Evolutionary conservation across 2,888 invertebrate species (phyloP).

Genomic region (Phlogophora meticulosa): DNA sequence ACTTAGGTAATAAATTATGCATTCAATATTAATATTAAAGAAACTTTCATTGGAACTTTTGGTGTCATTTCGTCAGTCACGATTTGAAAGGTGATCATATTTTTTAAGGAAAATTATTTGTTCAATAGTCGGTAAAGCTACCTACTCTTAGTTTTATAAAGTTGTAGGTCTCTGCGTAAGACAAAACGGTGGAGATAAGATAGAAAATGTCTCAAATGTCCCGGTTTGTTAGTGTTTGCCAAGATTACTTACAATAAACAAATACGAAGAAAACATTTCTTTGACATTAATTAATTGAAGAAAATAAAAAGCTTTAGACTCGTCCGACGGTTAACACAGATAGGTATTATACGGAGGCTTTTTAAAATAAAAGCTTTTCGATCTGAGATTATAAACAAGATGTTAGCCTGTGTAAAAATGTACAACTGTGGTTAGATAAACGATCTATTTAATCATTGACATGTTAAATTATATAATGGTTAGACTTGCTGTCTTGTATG

Average conservation of each 20-base stretch:
- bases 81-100: not conserved
- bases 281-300: slow-evolving; percentile 32
- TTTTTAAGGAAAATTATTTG: not conserved
- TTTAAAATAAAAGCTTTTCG: slow-evolving; percentile 48
- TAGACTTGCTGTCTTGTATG: too few relatives aligned
- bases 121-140: not conserved
- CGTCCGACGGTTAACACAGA: slow-evolving; percentile 1
- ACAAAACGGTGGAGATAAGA: slow-evolving; percentile 33
- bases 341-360: not conserved
- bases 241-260: slow-evolving; percentile 45
- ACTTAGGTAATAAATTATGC: slow-evolving; percentile 19
- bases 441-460: slow-evolving; percentile 41
- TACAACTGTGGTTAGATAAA: slow-evolving; percentile 27
- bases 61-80: not conserved
- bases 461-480: slow-evolving; percentile 47
- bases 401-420: slow-evolving; percentile 13
- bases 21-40: slow-evolving; percentile 28
- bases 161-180: slow-evolving; percentile 12
- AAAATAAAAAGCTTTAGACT: slow-evolving; percentile 20
- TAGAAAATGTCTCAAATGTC: slow-evolving; percentile 30
- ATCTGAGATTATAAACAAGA: slow-evolving; percentile 31
- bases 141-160: slow-evolving; percentile 16
- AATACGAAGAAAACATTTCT: slow-evolving; percentile 37
- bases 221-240: slow-evolving; percentile 36
- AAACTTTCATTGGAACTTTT: slow-evolving; percentile 18